These are phyloP conservation scores for Drosophila oshimai DNA, from an alignment of 1,140 invertebrate species.

Conservation along the genomic window DNA sequence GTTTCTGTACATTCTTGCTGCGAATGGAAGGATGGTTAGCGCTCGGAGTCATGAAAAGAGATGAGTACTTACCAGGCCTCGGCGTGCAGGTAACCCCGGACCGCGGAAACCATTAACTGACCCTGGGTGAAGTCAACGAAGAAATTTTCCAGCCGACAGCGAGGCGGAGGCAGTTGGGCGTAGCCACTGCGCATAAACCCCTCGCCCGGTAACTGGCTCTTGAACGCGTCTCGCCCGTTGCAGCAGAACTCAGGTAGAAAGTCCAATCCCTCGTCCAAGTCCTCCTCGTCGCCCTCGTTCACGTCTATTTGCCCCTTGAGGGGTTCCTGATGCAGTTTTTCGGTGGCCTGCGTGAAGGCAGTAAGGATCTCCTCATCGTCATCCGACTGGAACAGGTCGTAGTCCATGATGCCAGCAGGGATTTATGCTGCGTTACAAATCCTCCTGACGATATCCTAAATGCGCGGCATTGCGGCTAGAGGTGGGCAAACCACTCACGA, in stretches of 20 bases:
- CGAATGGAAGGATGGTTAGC: not conserved
- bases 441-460: not conserved
- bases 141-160: constrained; percentile 31
- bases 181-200: constrained; percentile 62
- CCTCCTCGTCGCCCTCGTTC: constrained; percentile 1
- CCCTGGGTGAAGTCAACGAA: constrained; percentile 49
- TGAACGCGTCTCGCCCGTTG: constrained; percentile 53
- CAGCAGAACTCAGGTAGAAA: constrained; percentile 68
- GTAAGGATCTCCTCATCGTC: constrained; percentile 74
- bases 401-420: constrained; percentile 56
- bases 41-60: not conserved
- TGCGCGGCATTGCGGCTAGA: not conserved
- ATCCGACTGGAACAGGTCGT: constrained; percentile 77
- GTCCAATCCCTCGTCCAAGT: constrained; percentile 10
- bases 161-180: constrained; percentile 17
- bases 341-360: constrained; percentile 55
- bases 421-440: no score
- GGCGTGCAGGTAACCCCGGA: constrained; percentile 41
- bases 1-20: constrained; percentile 71
- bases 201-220: constrained; percentile 30
- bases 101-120: constrained; percentile 29
- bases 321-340: constrained; percentile 15
- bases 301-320: not conserved
- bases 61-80: constrained; percentile 54
- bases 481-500: no score